Evolutionary conservation across 2,888 invertebrate genomes (phyloP).

Genomic region (Cepaea hortensis): DNA sequence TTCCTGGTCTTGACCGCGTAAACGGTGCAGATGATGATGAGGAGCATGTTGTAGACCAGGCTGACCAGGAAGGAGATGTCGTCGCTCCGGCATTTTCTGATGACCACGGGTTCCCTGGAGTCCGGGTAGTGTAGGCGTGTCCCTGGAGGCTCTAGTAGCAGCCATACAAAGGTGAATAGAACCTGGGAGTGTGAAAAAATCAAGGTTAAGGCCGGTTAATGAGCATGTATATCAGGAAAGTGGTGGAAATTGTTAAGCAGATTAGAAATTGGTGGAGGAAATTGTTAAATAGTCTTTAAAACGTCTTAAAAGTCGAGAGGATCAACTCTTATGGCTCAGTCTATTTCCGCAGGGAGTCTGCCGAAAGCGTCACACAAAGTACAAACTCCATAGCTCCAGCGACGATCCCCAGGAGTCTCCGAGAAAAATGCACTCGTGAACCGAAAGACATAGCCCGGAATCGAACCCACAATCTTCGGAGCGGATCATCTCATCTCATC

Average conservation of each 20-base stretch:
- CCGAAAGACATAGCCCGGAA: too few species aligned
- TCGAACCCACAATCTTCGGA: too few species aligned
- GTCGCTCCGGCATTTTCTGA: constrained; percentile 84
- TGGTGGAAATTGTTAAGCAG: not conserved
- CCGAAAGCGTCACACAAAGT: too few species aligned
- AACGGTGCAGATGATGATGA: constrained; percentile 85
- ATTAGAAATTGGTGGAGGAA: not conserved
- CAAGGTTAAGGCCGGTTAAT: not conserved
- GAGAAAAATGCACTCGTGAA: too few species aligned
- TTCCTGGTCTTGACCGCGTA: constrained; percentile 89
- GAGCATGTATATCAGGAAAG: not conserved
- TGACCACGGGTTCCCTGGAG: constrained; percentile 72
- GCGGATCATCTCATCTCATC: too few species aligned
- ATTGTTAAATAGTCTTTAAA: not conserved
- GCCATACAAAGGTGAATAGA: constrained; percentile 78
- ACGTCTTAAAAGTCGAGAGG: too few species aligned
- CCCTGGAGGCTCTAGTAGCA: constrained; percentile 74
- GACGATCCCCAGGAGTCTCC: too few species aligned
- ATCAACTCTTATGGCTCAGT: too few species aligned
- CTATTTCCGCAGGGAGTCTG: too few species aligned
- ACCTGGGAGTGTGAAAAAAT: constrained; percentile 74
- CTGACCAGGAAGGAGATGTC: constrained; percentile 85
- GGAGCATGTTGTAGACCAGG: constrained; percentile 85
- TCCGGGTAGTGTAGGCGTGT: constrained; percentile 79
- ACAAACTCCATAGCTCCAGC: too few species aligned